These are phyloP conservation scores for Folsomia manolachei DNA, from an alignment of 2,888 invertebrate genomes.

Conservation along the genomic window DNA sequence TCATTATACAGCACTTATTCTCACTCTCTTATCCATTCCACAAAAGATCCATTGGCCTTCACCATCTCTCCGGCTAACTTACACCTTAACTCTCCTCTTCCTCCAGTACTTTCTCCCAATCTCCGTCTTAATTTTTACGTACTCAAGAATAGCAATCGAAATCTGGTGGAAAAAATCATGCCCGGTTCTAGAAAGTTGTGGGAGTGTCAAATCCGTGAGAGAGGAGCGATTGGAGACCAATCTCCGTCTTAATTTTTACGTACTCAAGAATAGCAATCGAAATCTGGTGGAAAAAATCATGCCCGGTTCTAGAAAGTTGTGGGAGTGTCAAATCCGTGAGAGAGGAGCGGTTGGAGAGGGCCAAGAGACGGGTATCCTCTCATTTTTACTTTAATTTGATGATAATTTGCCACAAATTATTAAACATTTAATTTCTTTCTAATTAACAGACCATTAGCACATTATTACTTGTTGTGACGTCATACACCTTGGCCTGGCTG, in stretches of 20 bases:
- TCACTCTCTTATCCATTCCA: too few relatives aligned
- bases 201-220: slow-evolving; percentile 69
- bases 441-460: neutral
- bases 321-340: neutral
- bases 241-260: neutral
- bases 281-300: neutral
- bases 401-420: too few relatives aligned
- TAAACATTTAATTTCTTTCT: too few relatives aligned
- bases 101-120: slow-evolving; percentile 83
- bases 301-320: neutral
- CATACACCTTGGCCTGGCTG: slow-evolving; percentile 57
- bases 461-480: neutral
- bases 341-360: slow-evolving; percentile 64
- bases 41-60: too few relatives aligned
- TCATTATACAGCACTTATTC: too few relatives aligned
- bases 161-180: slow-evolving; percentile 67
- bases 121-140: slow-evolving; percentile 75
- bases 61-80: slow-evolving; percentile 65
- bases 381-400: too few relatives aligned
- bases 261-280: neutral
- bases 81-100: slow-evolving; percentile 72
- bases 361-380: slow-evolving; percentile 80
- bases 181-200: neutral
- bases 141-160: slow-evolving; percentile 77
- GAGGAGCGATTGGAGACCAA: slow-evolving; percentile 67